These are phyloP conservation scores for Drosophila fulvimacula DNA, from an alignment of 2,888 invertebrate species.

Conservation along the genomic window DNA sequence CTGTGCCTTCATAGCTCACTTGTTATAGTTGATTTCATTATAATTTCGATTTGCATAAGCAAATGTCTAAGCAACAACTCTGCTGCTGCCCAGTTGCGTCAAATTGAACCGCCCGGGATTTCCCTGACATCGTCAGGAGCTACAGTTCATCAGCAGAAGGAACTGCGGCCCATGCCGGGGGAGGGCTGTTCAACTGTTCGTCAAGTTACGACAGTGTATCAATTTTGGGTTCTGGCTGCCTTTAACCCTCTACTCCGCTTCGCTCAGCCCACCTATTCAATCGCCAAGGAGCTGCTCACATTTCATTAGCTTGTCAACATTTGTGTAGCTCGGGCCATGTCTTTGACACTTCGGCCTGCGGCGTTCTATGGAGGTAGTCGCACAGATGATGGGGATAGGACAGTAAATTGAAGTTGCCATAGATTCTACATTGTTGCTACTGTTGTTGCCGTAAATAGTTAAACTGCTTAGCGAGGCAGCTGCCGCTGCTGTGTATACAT, in stretches of 20 bases:
- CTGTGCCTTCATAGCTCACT: slow-evolving; percentile 30
- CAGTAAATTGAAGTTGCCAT: slow-evolving; percentile 69
- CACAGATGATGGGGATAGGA: background rate
- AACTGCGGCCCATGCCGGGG: slow-evolving; percentile 1
- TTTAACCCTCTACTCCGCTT: background rate
- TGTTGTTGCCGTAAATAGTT: slow-evolving; percentile 74
- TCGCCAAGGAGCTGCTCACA: slow-evolving; percentile 67
- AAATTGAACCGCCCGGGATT: slow-evolving; percentile 62
- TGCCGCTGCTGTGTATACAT: slow-evolving; percentile 14
- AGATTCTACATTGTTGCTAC: slow-evolving; percentile 54
- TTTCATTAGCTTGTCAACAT: slow-evolving; percentile 81
- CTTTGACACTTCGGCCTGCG: slow-evolving; percentile 79
- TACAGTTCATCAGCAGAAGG: slow-evolving; percentile 40
- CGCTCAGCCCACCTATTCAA: slow-evolving; percentile 31
- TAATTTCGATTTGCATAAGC: slow-evolving; percentile 81
- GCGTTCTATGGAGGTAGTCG: slow-evolving; percentile 30
- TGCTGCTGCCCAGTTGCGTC: slow-evolving; percentile 14
- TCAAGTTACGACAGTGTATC: slow-evolving; percentile 66
- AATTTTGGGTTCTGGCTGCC: slow-evolving; percentile 59
- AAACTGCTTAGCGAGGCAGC: slow-evolving; percentile 72
- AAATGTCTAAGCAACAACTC: slow-evolving; percentile 74
- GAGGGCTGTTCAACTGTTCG: slow-evolving; percentile 20
- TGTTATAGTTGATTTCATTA: slow-evolving; percentile 77
- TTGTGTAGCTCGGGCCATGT: slow-evolving; percentile 70
- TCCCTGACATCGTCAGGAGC: slow-evolving; percentile 51